Base-by-base conservation (phyloP, 2,888 invertebrate genomes). In the Oscheius sp. region DNA sequence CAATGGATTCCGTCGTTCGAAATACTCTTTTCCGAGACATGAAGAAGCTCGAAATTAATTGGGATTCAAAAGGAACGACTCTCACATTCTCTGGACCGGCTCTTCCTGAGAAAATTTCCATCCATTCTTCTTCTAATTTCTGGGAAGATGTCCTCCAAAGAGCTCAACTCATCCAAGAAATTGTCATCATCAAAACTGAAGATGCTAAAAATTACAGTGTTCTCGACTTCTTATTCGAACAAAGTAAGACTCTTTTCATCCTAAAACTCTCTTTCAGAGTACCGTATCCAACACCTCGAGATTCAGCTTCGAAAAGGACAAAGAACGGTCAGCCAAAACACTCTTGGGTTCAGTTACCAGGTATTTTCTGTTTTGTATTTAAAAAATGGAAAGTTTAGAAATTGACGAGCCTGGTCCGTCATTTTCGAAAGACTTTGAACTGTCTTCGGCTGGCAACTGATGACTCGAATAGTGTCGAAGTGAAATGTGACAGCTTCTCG, bases 141-240 rank as follows among this genome's bases (percentile, higher is more conserved):
- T 66, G 66, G 66, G 45, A 57, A 42, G 66, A 66, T 27, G 45
- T 57, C 17, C 3, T 66, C 15, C n/a, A 25, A 23, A 33, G 37
- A 6, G 45, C 66, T 23, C n/a, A 25, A 5, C 34, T 31, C 20
- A 31, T 66, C 15, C 45, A 57, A 23, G 55, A 57, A 31, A 23
- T 66, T 8, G 29, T 39, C 29, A 37, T 66, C 42, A 55, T 45
- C 3, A 66, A 66, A 20, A 55, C 66, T 12, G 55, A 53, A 4
- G 66, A 66, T 45, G 66, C 66, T 17, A 66, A 66, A 25, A 29
- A 57, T 23, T 66, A 66, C 57, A 29, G 27, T 20, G 34, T 66
- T 45, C 42, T 66, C 27, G 55, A 55, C 12, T 25, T 25, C 4
- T 12, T 65, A 3, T 23, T n/a, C 27, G 20, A 39, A 25, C 58